Evolutionary conservation across 2,797 vertebrate species (phyloP).

Genomic region (Propithecus deckenii): DNA sequence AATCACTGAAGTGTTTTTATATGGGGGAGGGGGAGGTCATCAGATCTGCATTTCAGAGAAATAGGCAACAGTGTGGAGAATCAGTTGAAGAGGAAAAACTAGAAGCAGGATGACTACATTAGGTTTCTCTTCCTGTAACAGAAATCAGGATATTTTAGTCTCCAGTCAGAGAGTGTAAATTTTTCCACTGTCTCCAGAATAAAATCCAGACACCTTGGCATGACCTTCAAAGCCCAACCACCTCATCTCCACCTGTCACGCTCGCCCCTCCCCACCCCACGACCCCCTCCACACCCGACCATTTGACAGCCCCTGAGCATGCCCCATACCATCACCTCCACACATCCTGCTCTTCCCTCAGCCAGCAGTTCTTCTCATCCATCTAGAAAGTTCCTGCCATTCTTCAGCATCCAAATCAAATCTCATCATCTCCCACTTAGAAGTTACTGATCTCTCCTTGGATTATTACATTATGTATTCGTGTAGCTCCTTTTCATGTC

Average conservation of each 20-base stretch:
- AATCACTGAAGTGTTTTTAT: background rate
- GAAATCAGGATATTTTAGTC: background rate
- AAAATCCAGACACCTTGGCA: background rate
- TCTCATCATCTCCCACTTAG: background rate
- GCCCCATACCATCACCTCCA: rapidly evolving
- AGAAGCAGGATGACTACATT: background rate
- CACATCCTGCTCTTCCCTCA: background rate
- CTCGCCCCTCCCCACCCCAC: background rate
- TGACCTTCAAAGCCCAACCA: background rate
- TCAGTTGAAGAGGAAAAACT: background rate
- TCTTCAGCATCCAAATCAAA: background rate
- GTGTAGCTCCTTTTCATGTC: background rate
- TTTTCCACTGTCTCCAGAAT: background rate
- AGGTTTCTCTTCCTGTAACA: background rate
- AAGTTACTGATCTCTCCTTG: background rate
- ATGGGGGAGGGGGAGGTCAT: background rate
- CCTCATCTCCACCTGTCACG: background rate
- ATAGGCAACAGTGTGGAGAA: background rate
- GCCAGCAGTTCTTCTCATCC: background rate
- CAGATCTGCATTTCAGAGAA: background rate
- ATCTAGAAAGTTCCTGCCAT: background rate
- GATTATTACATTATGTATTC: background rate
- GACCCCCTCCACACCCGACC: background rate
- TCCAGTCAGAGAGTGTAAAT: background rate
- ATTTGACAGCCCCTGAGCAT: background rate